A percentile compares a stretch with the other conserved stretches of the same genome.
phyloP scores from a whole-genome alignment of 1,140 invertebrate species.

The Andrena cerasifolii region DNA sequence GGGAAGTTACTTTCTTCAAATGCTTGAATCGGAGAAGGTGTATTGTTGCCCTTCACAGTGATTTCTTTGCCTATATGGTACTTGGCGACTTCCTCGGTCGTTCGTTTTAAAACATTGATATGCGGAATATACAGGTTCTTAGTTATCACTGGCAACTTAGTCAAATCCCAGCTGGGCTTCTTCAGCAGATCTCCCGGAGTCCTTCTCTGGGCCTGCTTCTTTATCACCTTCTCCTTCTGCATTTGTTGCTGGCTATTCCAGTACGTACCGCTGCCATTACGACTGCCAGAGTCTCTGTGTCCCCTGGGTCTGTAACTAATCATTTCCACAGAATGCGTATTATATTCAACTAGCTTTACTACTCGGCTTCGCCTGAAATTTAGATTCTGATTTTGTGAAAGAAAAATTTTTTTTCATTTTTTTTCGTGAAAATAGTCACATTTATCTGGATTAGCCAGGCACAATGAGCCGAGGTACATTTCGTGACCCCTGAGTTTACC shows the following conservation, averaged over 20 bases:
- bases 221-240: constrained; percentile 72
- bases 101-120: constrained; percentile 87
- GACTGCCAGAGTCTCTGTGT: constrained; percentile 77
- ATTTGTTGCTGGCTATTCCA: constrained; percentile 80
- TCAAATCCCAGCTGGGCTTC: constrained; percentile 93
- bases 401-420: no score
- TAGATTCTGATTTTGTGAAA: no score
- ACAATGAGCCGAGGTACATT: no score
- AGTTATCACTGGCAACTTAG: constrained; percentile 90
- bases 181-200: constrained; percentile 90
- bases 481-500: no score
- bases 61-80: constrained; percentile 91
- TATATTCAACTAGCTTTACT: no score
- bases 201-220: constrained; percentile 81
- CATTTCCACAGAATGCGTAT: neutral
- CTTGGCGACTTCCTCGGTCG: constrained; percentile 88
- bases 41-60: constrained; percentile 91
- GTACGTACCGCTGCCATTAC: constrained; percentile 76
- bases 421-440: no score
- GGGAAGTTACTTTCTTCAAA: constrained; percentile 96
- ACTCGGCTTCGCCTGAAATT: no score
- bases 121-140: constrained; percentile 97
- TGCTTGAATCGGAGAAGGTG: constrained; percentile 92
- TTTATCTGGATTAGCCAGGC: no score
- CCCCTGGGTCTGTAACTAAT: constrained; percentile 75